Evolutionary conservation across 2,113 vertebrate genomes (phyloP).

Genomic region (Rana temporaria): DNA sequence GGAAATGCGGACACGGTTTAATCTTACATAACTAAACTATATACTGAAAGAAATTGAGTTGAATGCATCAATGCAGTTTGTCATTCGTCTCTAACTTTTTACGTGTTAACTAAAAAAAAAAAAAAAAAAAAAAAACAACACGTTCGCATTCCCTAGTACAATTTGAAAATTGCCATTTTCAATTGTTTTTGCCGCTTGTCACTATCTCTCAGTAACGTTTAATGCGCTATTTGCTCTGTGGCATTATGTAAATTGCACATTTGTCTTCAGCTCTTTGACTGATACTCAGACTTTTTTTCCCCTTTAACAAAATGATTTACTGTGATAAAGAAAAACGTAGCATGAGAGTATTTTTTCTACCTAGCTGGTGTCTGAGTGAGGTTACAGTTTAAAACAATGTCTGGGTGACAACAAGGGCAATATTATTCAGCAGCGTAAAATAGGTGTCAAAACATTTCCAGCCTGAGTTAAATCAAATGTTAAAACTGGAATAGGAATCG

Average conservation of each 20-base stretch:
- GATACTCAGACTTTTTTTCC: conserved; percentile 42
- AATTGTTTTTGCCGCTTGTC: conserved; percentile 17
- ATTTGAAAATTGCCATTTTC: conserved; percentile 41
- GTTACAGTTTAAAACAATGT: conserved; percentile 61
- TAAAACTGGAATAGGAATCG: conserved; percentile 76
- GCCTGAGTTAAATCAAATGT: conserved; percentile 76
- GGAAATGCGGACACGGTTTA: too few species aligned
- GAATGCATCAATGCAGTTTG: background rate
- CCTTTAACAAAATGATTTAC: conserved; percentile 52
- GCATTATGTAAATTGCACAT: conserved; percentile 66
- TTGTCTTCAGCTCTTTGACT: conserved; percentile 64
- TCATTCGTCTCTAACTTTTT: background rate
- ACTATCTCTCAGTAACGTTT: conserved; percentile 62
- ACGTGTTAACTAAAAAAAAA: conserved; percentile 7
- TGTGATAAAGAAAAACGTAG: conserved; percentile 50
- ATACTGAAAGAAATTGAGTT: background rate
- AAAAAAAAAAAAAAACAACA: conserved; percentile 11
- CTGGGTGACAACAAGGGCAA: conserved; percentile 57
- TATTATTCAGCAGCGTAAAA: conserved; percentile 66
- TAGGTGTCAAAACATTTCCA: conserved; percentile 77
- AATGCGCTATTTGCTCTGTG: conserved; percentile 68
- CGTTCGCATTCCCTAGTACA: background rate
- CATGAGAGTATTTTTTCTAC: conserved; percentile 55
- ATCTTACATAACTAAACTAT: background rate
- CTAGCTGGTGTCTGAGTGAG: conserved; percentile 43